Conservation (phyloP, 1,140 invertebrate genomes). For the Laupala kohalensis region DNA sequence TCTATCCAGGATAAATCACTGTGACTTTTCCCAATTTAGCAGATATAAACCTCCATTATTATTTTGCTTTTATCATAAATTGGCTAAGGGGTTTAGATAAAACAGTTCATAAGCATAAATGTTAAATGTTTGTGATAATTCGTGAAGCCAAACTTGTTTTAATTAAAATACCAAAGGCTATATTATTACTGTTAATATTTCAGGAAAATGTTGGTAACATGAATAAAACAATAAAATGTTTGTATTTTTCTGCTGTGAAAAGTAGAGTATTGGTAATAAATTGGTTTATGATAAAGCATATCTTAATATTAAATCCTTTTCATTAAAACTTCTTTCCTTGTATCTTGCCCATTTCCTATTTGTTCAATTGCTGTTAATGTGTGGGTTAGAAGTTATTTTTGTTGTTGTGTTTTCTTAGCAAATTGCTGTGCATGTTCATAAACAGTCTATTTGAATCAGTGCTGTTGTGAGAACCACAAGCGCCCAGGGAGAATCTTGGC, state of each 20-base stretch:
- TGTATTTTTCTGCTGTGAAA: background rate
- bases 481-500: too few species aligned
- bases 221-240: background rate
- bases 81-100: background rate
- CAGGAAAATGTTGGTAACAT: background rate
- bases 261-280: background rate
- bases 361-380: too few species aligned
- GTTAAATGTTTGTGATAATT: background rate
- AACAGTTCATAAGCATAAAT: background rate
- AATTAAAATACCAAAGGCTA: background rate
- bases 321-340: too few species aligned
- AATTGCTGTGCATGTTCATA: too few species aligned
- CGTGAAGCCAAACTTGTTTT: background rate
- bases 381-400: too few species aligned
- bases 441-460: too few species aligned
- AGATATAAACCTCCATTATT: background rate
- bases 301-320: too few species aligned
- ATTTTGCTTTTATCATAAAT: background rate
- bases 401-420: too few species aligned
- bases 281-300: background rate
- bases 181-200: background rate
- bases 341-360: too few species aligned
- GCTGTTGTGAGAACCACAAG: too few species aligned
- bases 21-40: background rate
- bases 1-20: background rate